phyloP scores from a whole-genome alignment of 37 sponge, comb jelly and placozoan species.

The Bolinopsis microptera region DNA sequence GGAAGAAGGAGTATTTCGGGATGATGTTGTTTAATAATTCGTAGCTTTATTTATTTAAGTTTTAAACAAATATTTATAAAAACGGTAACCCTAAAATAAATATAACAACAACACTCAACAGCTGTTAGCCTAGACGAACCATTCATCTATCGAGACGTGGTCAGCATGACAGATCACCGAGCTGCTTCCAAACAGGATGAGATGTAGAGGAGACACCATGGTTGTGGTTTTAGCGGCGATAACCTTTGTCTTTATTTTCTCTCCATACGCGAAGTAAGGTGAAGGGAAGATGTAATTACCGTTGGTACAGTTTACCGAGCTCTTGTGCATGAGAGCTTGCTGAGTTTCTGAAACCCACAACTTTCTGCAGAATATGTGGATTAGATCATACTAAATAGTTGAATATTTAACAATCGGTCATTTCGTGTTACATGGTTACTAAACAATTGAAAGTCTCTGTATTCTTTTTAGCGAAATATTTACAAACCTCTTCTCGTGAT shows the following conservation, averaged over 20 bases:
- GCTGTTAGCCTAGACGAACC: slow-evolving; percentile 36
- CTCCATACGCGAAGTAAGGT: slow-evolving; percentile 81
- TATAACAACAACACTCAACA: no score
- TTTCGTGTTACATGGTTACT: no score
- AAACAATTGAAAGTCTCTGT: no score
- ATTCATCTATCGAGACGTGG: slow-evolving; percentile 61
- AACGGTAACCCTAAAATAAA: no score
- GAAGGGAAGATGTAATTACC: slow-evolving; percentile 76
- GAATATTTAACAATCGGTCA: no score
- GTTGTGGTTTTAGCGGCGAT: slow-evolving; percentile 77
- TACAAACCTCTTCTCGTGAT: slow-evolving; percentile 74
- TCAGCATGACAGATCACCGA: slow-evolving; percentile 37
- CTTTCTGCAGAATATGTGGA: not conserved
- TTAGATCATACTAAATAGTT: no score
- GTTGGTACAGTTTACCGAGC: slow-evolving; percentile 78
- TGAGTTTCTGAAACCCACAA: slow-evolving; percentile 70
- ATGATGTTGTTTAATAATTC: no score
- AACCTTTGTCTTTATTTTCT: slow-evolving; percentile 73
- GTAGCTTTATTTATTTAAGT: no score
- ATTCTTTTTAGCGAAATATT: no score
- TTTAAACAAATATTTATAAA: no score
- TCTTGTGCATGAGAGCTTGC: slow-evolving; percentile 82
- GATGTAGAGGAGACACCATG: slow-evolving; percentile 80
- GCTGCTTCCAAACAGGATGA: slow-evolving; percentile 76
- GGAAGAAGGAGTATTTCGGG: no score